Base-by-base conservation (phyloP, 2,797 vertebrate species). In the Tarsius wallacei region DNA sequence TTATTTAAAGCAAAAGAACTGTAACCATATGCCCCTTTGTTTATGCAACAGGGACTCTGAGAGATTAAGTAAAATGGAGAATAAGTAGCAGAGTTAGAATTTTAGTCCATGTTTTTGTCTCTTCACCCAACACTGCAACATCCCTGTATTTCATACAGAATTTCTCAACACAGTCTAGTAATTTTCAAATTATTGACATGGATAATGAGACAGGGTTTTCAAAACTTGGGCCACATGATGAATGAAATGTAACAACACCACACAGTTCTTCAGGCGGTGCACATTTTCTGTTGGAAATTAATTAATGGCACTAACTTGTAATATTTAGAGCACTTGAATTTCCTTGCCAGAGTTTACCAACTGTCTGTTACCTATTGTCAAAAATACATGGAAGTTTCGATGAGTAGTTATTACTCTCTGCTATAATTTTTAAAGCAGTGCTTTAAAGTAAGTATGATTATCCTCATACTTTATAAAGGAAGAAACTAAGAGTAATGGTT, bases 1-100 rank as follows among this genome's bases (percentile, higher is more conserved):
- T 55, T 96, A 31, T 68, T 91, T 17, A 47, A 71, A 63, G n/a
- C 33, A 66, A n/a, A 97, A 93, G 70, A 53, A 88, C 76, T 64
- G 57, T 19, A 66, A 31, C 0, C 0, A 17, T 61, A 14, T 5
- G 4, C 0, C 61, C 9, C 14, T 51, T 77, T 42, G 42, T 76
- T 80, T 61, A 53, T 19, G 36, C 9, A 9, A 68, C 0, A 0
- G 2, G 77, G 3, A 1, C 10, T 78, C 49, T 47, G 42, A 91
- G 21, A 93, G 47, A 57, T 17, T 63, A 53, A 76, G 19, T 74
- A 17, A 77, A 47, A 74, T 4, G 7, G 4, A 2, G 26, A 24
- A 33, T 16, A 84, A 89, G 51, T 57, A n/a, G 13, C 57, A 77
- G 5, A 86, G 84, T 31, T 74, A 47, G 6, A 49, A 73, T 85